Evolutionary conservation across 2,113 vertebrate species (phyloP).

Genomic region (cat (Felis catus)): DNA sequence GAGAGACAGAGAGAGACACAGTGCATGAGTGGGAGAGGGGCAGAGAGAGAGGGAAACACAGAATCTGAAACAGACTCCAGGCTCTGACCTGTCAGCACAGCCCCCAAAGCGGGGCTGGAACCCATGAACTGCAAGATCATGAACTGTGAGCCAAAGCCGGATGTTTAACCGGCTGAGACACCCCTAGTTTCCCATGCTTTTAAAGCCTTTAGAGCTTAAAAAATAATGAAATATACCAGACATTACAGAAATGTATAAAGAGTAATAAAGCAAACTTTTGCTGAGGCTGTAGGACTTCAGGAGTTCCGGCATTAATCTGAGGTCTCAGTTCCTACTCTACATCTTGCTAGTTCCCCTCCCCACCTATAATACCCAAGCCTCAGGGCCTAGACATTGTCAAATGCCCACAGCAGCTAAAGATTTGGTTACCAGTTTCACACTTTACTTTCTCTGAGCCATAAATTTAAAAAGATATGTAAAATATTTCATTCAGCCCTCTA

Average conservation of each 20-base stretch:
- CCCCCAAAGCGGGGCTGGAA: no score
- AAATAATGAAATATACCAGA: constrained; percentile 9
- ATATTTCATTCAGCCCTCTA: constrained; percentile 29
- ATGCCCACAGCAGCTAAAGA: neutral
- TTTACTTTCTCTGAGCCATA: neutral
- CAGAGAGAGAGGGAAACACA: no score
- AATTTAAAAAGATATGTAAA: neutral
- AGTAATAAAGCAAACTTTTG: constrained; percentile 30
- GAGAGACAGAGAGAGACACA: no score
- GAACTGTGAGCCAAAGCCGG: no score
- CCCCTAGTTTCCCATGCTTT: neutral
- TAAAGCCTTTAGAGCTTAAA: neutral
- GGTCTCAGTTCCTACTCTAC: neutral
- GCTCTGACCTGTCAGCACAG: no score
- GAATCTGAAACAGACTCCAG: no score
- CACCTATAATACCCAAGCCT: neutral
- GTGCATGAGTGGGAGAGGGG: no score
- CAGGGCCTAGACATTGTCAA: neutral
- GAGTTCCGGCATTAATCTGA: neutral
- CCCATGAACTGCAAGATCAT: no score
- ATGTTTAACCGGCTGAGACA: no score
- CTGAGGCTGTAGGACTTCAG: neutral
- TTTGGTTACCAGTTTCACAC: neutral
- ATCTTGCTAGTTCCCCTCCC: neutral
- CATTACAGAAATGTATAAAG: neutral